These are phyloP conservation scores for Cydia pomonella DNA, from an alignment of 1,140 invertebrate genomes.

Conservation along the genomic window DNA sequence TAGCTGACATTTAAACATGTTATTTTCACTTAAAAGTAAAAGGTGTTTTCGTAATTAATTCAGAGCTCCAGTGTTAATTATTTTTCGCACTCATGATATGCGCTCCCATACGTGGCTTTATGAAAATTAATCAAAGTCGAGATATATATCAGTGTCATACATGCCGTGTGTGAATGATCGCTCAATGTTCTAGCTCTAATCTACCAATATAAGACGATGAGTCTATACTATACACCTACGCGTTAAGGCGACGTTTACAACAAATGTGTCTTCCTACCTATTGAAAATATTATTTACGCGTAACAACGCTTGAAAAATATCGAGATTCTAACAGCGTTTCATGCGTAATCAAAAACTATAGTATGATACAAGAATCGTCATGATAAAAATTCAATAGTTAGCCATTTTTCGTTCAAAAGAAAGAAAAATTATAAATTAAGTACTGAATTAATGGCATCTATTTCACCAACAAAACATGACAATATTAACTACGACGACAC, in stretches of 20 bases:
- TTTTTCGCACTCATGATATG: slow-evolving; percentile 24
- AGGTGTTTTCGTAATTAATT: slow-evolving; percentile 20
- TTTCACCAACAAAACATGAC: no score
- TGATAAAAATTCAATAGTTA: no score
- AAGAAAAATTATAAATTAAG: no score
- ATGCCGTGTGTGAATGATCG: slow-evolving; percentile 1
- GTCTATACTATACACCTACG: slow-evolving; percentile 18
- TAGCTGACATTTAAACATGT: slow-evolving; percentile 12
- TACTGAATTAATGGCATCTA: no score
- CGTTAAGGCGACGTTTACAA: neutral
- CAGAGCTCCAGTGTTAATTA: slow-evolving; percentile 13
- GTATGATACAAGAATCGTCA: no score
- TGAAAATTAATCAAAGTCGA: slow-evolving; percentile 24
- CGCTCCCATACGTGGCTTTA: neutral
- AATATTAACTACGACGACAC: no score
- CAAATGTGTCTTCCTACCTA: neutral
- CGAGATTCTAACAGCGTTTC: no score
- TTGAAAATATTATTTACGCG: neutral
- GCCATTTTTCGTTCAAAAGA: no score
- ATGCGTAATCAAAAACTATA: no score
- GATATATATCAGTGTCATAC: slow-evolving; percentile 27
- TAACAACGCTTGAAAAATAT: no score
- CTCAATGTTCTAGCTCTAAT: slow-evolving; percentile 19
- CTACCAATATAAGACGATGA: neutral
- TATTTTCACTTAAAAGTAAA: slow-evolving; percentile 26